Conservation (phyloP, 2,797 vertebrate genomes). For the Sebastes taczanowskii region DNA sequence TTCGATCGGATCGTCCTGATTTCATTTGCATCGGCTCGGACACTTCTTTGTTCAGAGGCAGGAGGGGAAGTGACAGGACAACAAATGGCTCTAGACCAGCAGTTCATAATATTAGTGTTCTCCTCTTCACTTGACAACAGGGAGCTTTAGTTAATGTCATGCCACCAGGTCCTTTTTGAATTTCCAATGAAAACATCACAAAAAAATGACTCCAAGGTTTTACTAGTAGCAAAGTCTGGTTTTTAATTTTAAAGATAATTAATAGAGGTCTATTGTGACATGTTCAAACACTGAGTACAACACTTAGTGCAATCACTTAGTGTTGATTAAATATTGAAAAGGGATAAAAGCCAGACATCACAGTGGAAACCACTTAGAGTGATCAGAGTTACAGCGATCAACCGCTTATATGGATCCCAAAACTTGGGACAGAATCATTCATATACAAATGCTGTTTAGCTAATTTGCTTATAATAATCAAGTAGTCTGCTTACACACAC, state of each 20-base stretch:
- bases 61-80: not conserved
- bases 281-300: not conserved
- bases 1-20: not conserved
- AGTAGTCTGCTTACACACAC: too few relatives aligned
- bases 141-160: not conserved
- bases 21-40: not conserved
- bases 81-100: slow-evolving; percentile 5
- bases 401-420: too few relatives aligned
- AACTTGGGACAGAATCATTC: too few relatives aligned
- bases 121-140: not conserved
- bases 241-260: not conserved
- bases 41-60: not conserved
- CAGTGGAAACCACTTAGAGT: not conserved
- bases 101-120: not conserved
- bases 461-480: too few relatives aligned
- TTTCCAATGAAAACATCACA: not conserved
- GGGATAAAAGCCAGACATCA: not conserved
- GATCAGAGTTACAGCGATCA: too few relatives aligned
- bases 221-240: not conserved
- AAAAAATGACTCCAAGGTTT: not conserved
- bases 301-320: not conserved
- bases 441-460: too few relatives aligned
- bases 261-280: not conserved
- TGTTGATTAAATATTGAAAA: not conserved
- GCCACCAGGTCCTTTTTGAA: not conserved